Evolutionary conservation across 1,140 invertebrate species (phyloP).

Genomic region (Babylonia areolata): DNA sequence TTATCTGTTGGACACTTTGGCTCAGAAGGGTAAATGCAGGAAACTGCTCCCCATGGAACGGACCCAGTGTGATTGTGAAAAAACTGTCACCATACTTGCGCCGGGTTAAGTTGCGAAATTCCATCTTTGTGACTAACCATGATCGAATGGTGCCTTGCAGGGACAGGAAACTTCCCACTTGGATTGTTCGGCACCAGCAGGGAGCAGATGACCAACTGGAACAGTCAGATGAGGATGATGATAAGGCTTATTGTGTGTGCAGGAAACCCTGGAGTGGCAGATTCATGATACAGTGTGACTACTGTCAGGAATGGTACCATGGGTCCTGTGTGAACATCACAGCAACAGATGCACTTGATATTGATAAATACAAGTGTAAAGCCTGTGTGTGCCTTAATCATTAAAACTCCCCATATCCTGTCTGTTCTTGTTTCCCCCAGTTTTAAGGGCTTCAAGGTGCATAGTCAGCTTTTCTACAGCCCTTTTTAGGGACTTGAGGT

Average conservation of each 20-base stretch:
- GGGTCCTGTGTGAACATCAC: constrained; percentile 33
- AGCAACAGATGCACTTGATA: neutral
- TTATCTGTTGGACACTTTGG: neutral
- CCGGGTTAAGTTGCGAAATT: neutral
- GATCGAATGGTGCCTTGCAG: neutral
- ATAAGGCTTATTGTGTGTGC: constrained; percentile 6
- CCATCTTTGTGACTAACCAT: neutral
- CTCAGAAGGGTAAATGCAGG: neutral
- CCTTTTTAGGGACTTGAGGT: no score
- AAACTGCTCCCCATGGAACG: constrained; percentile 14
- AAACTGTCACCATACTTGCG: neutral
- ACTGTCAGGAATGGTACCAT: constrained; percentile 40
- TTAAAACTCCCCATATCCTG: no score
- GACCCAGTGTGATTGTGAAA: neutral
- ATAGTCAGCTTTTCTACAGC: no score
- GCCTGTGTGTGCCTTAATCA: no score
- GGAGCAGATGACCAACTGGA: neutral
- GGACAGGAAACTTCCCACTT: neutral
- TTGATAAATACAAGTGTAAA: neutral
- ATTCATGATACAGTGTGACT: constrained; percentile 42
- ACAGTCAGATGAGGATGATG: neutral
- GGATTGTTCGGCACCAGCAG: neutral
- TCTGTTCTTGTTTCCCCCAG: no score
- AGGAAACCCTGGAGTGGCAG: constrained; percentile 7
- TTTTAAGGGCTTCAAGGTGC: no score